Conservation (phyloP, 92 coral and sea anemone genomes). For the Heteractis magnifica region DNA sequence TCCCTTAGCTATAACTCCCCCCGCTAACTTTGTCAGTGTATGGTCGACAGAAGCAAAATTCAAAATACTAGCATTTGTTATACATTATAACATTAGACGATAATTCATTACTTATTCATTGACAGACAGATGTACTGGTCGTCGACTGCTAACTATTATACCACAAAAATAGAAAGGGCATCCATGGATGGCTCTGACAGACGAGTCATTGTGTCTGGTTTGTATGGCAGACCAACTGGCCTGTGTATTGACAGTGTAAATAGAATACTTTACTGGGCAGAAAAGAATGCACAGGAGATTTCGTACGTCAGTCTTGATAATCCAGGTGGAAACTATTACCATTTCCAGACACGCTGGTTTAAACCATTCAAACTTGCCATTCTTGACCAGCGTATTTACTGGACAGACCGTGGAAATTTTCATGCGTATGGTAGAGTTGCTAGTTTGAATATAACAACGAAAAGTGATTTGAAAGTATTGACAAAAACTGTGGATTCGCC, state of each 20-base stretch:
- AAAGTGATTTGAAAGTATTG: constrained; percentile 9
- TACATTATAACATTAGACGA: too few species aligned
- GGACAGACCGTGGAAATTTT: constrained; percentile 24
- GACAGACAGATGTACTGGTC: constrained; percentile 28
- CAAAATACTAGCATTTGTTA: too few species aligned
- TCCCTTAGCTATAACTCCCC: too few species aligned
- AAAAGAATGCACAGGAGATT: constrained; percentile 5
- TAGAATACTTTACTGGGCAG: constrained; percentile 25
- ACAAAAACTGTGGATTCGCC: neutral
- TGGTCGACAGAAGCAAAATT: too few species aligned
- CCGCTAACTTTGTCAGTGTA: too few species aligned
- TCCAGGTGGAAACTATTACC: neutral
- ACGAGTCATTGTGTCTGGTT: constrained; percentile 5
- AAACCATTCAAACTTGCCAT: constrained; percentile 14
- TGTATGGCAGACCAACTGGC: constrained; percentile 11
- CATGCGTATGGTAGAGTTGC: neutral
- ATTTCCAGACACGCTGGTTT: constrained; percentile 2
- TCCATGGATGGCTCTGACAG: constrained; percentile 36
- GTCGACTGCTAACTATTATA: neutral
- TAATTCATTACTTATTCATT: neutral
- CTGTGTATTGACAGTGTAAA: constrained; percentile 3
- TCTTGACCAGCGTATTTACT: constrained; percentile 20
- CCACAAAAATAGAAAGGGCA: constrained; percentile 13
- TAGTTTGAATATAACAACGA: constrained; percentile 16
- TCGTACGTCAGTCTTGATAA: constrained; percentile 15